Base-by-base conservation (phyloP, 2,888 invertebrate species). In the Eupeodes luniger region DNA sequence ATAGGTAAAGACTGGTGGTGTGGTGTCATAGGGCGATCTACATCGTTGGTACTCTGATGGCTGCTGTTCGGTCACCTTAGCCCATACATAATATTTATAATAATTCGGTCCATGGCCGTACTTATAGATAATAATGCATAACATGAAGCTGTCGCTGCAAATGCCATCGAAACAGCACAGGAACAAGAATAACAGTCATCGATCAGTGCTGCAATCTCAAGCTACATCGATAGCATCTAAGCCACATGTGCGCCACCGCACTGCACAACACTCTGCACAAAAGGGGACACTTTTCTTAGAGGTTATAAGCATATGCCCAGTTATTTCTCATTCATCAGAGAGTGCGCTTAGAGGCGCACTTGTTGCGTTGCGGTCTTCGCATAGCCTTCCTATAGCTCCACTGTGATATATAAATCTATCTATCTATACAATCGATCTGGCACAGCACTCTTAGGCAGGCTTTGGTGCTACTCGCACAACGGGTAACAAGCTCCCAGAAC, bases 381-480 rank as follows among this genome's bases (percentile, higher is more conserved):
- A 61, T 16, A 36, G 36, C 61, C 61, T n/a, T 36, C 12, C 11
- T 19, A 19, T 5, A 40, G 49, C 64, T 53, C 49, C 57, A 49
- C 67, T 34, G 49, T 81, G 81, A 88, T 81, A 75, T 81, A 85
- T 81, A 88, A 81, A 81, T 88, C 85, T 85, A 85, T 88, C 81
- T 88, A 88, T 85, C 88, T 85, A 66, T 78, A 81, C 88, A 85
- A 88, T 85, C 85, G 88, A 88, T 88, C 88, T 81, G 76, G 78
- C 34, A 67, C 70, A 61, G 72, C 36, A 27, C 62, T 16, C n/a
- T 36, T 27, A 27, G 40, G 40, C 11, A 36, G 16, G 55, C 70
- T 40, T 2, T 27, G 27, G 66, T 16, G 55, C 61, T 67, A 27
- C 27, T 27, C 27, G 3, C 78, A 14, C 81, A 80, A 81, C 74